Base-by-base conservation (phyloP, 2,797 vertebrate species). In the Chiloscyllium punctatum region DNA sequence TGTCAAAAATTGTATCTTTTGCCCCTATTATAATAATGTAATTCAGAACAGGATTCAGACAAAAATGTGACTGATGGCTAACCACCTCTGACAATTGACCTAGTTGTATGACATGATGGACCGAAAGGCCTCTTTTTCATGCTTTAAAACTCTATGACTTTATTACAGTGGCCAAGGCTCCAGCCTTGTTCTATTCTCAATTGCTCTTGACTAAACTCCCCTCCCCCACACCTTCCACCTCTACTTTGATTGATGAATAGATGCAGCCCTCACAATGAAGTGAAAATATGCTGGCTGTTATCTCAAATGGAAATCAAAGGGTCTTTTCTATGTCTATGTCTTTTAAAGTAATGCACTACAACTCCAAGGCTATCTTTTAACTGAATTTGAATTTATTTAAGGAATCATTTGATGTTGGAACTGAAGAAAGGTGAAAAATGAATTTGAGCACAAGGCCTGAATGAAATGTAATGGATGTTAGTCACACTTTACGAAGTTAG, bases 301-400 rank as follows among this genome's bases (percentile, higher is more conserved):
- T 68, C n/a, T 69, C 18, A 94, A 94, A 94, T 94, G 66, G 91
- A 42, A 94, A 69, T 71, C 66, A 71, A 90, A 88, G 4, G 53
- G 30, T 0, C n/a, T 82, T 57, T 90, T 27, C 3, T 53, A 53
- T 87, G 6, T 18, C 37, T 33, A 33, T 33, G 53, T 18, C 48
- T 68, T 69, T 94, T 42, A 42, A 71, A 71, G 69, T 94, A 8
- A 23, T 48, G 1, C n/a, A n/a, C 21, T 69, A 16, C 33, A 94
- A 42, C 21, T 94, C 15, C 13, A 88, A 57, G 57, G 8, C 86
- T 88, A 11, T 33, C 42, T 48, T 92, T 37, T 16, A 18, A 68
- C 9, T 18, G 3, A 91, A 86, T 0, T 91, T 23, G 33, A 94
- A 94, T 69, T 94, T 57, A n/a, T 94, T 9, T 68, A 94, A 94